Base-by-base conservation (phyloP, 2,888 invertebrate genomes). In the Magallana nippona region DNA sequence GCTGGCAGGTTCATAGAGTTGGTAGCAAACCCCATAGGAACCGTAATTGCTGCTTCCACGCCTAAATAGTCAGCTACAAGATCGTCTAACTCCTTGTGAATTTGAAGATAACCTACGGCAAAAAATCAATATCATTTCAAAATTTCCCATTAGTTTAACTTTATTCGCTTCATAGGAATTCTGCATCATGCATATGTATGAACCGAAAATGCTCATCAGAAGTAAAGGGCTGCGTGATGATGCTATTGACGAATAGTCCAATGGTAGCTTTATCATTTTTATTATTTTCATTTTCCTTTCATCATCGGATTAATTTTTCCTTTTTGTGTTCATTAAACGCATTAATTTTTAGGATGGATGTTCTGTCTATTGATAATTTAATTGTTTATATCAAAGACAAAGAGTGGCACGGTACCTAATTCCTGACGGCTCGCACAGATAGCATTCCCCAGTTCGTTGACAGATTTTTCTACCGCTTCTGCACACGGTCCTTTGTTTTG, bases 21-120 rank as follows among this genome's bases (percentile, higher is more conserved):
- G 8, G 99, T 99, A 79, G 98, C 99, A 95, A 98, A 99, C 8
- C 99, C 99, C 99, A 99, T 99, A 87, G 98, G 98, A 94, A 98
- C 98, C 71, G 98, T 97, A 84, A 99, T 96, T 56, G 98, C 98
- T 93, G 97, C 97, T 94, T 99, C 99, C 0, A 97, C 97, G 2
- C 98, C 98, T 60, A 99, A 95, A 95, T 98, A 99, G 90, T 96
- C 95, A 0, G 99, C 98, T 0, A 97, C 97, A 87, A 97, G 94
- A 83, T 95, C 94, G 95, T 99, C 99, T 84, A 99, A 95, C 92
- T 98, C 96, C 0, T 93, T 90, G 92, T 98, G 98, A 89, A 98
- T 95, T 19, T 91, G 90, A 82, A 92, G 78, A 83, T 90, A 93
- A 57, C 94, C 94, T 94, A 86, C 22, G 87, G 85, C 56, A 13